Percentiles rank a stretch among this genome's conserved stretches.
Conservation (phyloP, 2,113 vertebrate genomes). For the Globicephala melas region DNA sequence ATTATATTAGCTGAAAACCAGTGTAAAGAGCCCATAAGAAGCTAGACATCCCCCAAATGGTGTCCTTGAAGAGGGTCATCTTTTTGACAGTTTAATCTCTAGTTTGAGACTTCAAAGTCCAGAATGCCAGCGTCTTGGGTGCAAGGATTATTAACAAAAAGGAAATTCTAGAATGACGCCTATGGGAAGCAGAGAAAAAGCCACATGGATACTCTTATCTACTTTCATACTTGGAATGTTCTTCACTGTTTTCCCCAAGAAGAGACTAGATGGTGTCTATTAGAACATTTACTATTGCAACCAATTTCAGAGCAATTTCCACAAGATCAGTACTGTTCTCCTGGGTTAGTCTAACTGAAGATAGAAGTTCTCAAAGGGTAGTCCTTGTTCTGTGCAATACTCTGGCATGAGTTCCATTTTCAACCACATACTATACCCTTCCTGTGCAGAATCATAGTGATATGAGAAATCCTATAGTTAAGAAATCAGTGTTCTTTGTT, state of each 20-base stretch:
- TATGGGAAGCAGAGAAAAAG: background rate
- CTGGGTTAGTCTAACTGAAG: background rate
- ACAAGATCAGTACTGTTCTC: background rate
- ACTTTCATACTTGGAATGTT: background rate
- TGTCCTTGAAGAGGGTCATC: background rate
- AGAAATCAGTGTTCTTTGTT: background rate
- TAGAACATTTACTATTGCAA: background rate
- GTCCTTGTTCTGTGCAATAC: background rate
- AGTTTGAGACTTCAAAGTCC: background rate
- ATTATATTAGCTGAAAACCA: slow-evolving; percentile 9
- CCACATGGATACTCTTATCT: background rate
- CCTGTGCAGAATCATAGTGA: background rate
- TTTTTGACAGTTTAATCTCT: background rate
- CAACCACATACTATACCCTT: background rate
- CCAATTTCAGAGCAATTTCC: background rate
- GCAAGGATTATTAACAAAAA: slow-evolving; percentile 3
- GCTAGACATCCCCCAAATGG: background rate
- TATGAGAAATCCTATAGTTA: background rate
- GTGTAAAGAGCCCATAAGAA: background rate
- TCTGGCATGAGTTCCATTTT: background rate
- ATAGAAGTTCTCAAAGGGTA: background rate
- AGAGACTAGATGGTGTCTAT: background rate
- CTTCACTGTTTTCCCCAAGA: background rate
- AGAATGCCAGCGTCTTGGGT: background rate
- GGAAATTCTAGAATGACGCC: background rate